Evolutionary conservation across 2,888 invertebrate species (phyloP).

Genomic region (Lomographa bimaculata): DNA sequence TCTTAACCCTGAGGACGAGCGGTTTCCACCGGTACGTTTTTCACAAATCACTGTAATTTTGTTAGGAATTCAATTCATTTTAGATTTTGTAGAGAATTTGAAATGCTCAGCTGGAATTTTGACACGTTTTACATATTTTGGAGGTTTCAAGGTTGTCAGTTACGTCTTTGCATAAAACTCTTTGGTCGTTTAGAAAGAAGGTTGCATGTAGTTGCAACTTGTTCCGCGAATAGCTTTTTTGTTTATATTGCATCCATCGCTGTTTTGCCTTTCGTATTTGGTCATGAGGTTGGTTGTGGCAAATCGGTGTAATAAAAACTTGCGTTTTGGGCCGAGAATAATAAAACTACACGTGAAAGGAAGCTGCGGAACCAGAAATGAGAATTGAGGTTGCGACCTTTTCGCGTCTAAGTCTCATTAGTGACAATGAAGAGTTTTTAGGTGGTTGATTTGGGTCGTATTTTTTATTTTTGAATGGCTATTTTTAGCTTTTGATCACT

Average conservation of each 20-base stretch:
- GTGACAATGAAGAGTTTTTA: constrained; percentile 10
- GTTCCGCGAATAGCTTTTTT: not conserved
- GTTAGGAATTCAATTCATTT: constrained; percentile 9
- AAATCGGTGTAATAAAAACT: constrained; percentile 12
- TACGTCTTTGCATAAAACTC: too few species aligned
- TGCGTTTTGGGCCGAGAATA: constrained; percentile 7
- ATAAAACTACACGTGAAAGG: constrained; percentile 25
- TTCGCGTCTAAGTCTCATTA: constrained; percentile 17
- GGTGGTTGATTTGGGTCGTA: constrained; percentile 2
- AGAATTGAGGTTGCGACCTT: constrained; percentile 39
- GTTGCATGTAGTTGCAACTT: not conserved
- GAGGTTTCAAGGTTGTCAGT: too few species aligned
- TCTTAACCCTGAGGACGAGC: constrained; percentile 71
- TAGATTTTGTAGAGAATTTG: constrained; percentile 18
- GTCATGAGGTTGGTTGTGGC: not conserved
- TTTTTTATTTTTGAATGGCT: not conserved
- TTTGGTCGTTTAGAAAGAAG: too few species aligned
- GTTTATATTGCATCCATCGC: constrained; percentile 1
- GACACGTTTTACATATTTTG: too few species aligned
- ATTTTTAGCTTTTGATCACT: too few species aligned
- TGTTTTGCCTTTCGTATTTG: constrained; percentile 2
- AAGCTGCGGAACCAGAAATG: constrained; percentile 32
- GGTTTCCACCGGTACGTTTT: constrained; percentile 59
- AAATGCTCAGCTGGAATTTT: constrained; percentile 4
- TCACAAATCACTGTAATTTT: constrained; percentile 10